Evolutionary conservation across 1,140 invertebrate genomes (phyloP), one percentile per base, ranked within the genome.

Genomic region (Diachasmimorpha longicaudata): DNA sequence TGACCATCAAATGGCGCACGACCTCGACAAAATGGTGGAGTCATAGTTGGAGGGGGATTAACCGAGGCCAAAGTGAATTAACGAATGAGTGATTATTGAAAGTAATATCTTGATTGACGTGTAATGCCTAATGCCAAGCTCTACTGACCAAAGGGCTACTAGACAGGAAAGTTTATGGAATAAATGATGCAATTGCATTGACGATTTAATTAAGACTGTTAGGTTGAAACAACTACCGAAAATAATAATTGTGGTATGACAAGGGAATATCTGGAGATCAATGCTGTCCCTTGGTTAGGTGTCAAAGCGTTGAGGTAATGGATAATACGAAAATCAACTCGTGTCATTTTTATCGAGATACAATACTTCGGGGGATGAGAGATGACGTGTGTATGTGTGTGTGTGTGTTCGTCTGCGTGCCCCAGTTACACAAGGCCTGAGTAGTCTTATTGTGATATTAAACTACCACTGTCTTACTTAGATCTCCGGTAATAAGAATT

Each of bases 371-470:
- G n/a, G 48, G 16, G 48, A 63, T 25, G 21, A 25, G 44, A 46
- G 42, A 69, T 19, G 36, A n/a, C 52, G 36, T 46, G 36, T 67
- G 75, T 79, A n/a, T n/a, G n/a, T n/a, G n/a, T n/a, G n/a, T n/a
- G n/a, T n/a, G n/a, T n/a, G n/a, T n/a, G n/a, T n/a, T n/a, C n/a
- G n/a, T n/a, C n/a, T n/a, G n/a, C n/a, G 77, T 78, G 76, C 77
- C 83, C 81, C 82, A 84, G 81, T 87, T 88, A 87, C 81, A 83
- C 83, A 85, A 88, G 88, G 87, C 87, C 87, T 88, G 87, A 88
- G 86, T 89, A 88, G 88, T 89, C 87, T 87, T 88, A 88, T 89
- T 89, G 88, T 89, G 87, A 89, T 89, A 89, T 89, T 88, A 89
- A 87, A 87, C 88, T 89, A 89, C 86, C 87, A 88, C 88, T 89